phyloP scores from a whole-genome alignment of 2,888 invertebrate genomes.

The Rhorus exstirpatorius region DNA sequence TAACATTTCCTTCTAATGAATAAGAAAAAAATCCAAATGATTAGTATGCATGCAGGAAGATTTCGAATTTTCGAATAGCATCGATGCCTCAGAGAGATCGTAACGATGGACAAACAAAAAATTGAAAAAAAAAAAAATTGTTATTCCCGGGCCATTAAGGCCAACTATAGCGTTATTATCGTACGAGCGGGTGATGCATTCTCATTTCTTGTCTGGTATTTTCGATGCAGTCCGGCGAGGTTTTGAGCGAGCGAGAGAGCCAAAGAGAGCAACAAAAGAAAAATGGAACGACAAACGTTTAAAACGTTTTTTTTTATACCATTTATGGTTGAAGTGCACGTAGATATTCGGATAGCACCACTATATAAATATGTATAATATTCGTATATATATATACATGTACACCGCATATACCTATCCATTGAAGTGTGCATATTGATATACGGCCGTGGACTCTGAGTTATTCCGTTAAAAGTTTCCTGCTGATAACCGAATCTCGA shows the following conservation, averaged over 20 bases:
- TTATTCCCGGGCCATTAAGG: constrained; percentile 40
- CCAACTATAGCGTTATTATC: constrained; percentile 23
- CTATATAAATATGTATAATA: neutral
- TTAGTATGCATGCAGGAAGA: too few relatives aligned
- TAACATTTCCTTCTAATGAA: too few relatives aligned
- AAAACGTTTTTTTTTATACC: too few relatives aligned
- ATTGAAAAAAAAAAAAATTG: constrained; percentile 12
- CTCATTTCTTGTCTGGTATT: constrained; percentile 25
- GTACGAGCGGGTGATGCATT: neutral
- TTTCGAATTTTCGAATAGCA: too few relatives aligned
- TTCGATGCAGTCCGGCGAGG: constrained; percentile 1
- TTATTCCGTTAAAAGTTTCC: constrained; percentile 75
- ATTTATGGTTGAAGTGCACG: constrained; percentile 40
- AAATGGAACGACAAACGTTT: constrained; percentile 53
- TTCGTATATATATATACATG: neutral
- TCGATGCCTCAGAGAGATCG: too few relatives aligned
- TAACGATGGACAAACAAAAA: neutral
- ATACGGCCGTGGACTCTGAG: constrained; percentile 68
- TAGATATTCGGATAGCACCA: constrained; percentile 38
- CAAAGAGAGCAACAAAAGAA: neutral
- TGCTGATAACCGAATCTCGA: constrained; percentile 74
- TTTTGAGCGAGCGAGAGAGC: constrained; percentile 1
- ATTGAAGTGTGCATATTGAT: constrained; percentile 70
- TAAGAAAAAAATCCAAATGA: too few relatives aligned
- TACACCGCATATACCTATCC: constrained; percentile 31